phyloP scores from a whole-genome alignment of 2,888 invertebrate genomes.

The Ectemnius continuus region DNA sequence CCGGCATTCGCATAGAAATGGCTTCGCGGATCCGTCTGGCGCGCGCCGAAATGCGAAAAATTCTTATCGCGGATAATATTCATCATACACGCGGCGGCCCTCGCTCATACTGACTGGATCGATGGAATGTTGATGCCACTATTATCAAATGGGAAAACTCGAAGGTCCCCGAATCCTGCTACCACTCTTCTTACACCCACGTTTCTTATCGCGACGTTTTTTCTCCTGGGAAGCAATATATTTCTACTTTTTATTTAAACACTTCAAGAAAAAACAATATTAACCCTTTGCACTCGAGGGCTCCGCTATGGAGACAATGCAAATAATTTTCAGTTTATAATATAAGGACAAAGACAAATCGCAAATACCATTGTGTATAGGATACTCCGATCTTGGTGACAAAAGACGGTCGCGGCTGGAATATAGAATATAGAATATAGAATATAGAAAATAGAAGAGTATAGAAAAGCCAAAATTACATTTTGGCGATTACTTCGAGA shows the following conservation, averaged over 20 bases:
- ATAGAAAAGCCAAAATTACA: too few relatives aligned
- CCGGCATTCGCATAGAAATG: slow-evolving; percentile 67
- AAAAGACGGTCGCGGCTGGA: too few relatives aligned
- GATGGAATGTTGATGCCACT: slow-evolving; percentile 57
- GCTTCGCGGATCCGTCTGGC: slow-evolving; percentile 45
- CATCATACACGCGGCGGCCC: slow-evolving; percentile 47
- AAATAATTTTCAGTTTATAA: too few relatives aligned
- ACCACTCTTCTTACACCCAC: slow-evolving; percentile 12
- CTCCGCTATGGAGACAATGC: too few relatives aligned
- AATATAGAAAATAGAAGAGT: too few relatives aligned
- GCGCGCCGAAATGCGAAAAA: slow-evolving; percentile 63
- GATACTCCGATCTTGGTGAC: too few relatives aligned
- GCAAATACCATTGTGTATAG: too few relatives aligned
- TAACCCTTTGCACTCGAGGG: too few relatives aligned
- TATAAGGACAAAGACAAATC: too few relatives aligned
- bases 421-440: too few relatives aligned
- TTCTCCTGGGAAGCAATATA: slow-evolving; percentile 52
- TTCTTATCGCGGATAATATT: slow-evolving; percentile 70
- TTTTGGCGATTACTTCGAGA: too few relatives aligned
- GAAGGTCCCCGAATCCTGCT: slow-evolving; percentile 34
- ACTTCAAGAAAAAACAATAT: too few relatives aligned
- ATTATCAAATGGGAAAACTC: slow-evolving; percentile 53
- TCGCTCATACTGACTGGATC: not conserved
- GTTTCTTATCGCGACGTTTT: not conserved
- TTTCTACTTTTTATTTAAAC: slow-evolving; percentile 32